Base-by-base conservation (phyloP, 2,113 vertebrate genomes). In the Xenus cinereus region DNA sequence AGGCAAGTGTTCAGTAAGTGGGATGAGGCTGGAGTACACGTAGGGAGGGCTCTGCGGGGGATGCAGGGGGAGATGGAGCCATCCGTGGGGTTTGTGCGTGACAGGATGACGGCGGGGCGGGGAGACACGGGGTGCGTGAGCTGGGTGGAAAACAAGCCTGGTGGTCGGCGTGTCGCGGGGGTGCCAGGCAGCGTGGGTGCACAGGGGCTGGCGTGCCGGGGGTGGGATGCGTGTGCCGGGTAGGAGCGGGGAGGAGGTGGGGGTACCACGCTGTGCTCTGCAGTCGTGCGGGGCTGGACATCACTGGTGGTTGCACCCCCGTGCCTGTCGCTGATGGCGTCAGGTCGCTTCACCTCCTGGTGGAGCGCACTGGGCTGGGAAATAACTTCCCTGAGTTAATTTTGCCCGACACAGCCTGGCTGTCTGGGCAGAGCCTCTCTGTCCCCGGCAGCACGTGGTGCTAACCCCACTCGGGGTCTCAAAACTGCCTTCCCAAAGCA, bases 381-480 rank as follows among this genome's bases (percentile, higher is more conserved):
- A 51, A 68, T 27, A 12, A 0, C 41, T 72, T 45, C 66, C 60
- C 37, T 4, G 66, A 19, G 11, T 26, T 39, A 6, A 35, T 39
- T 50, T 35, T 59, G 60, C 22, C 2, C 0, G 0, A 7, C 0
- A 4, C 54, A 51, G 39, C 64, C 14, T 3, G 6, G n/a, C 14
- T 14, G 13, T 30, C 30, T 6, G 21, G 16, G 46, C 39, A 76
- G 45, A 69, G 14, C 48, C 1, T 1, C 53, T 59, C 56, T 41
- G 14, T 0, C 54, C 51, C 67, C 0, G 0, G 18, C 19, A 20
- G 24, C 18, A 20, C 0, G 0, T 0, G 27, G 24, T 6, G 19
- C n/a, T 20, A 21, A 53, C 2, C 54, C 26, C 6, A 0, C 54
- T 1, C 0, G 0, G 66, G 67, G 16, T 26, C 69, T 57, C 35